Evolutionary conservation across 2,113 vertebrate genomes (phyloP), one percentile per base, ranked within the genome.

Genomic region (Tachysurus vachellii): DNA sequence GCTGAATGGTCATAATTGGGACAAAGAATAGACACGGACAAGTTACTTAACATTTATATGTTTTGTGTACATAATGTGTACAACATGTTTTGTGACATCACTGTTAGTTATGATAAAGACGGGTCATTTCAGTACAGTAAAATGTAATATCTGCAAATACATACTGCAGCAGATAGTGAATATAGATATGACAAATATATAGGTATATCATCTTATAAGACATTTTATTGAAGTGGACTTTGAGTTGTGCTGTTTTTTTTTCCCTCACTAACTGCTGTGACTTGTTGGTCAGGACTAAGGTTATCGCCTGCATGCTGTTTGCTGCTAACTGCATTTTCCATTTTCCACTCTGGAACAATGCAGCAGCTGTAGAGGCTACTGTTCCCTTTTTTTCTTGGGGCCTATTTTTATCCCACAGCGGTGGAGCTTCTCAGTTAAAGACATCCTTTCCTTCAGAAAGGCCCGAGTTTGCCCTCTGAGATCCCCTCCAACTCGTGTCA

Each of bases 271-370:
- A 66, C 47, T 10, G 56, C 57, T 26, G 66, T 1, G 21, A 17
- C 13, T 75, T 57, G 81, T 28, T 84, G 71, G 44, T 87, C 81
- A 83, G 80, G 31, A 64, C 81, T 83, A 83, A 87, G 86, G 86
- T 87, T 87, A 87, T 87, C 86, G 68, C 71, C 50, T 42, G 26
- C 59, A 57, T 23, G 73, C 73, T 87, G 86, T 87, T 87, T 83
- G 84, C 86, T 83, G 86, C 71, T 79, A 56, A 87, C 80, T 83
- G 86, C 61, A 82, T 87, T 87, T 83, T 87, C 85, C 85, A 86
- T 87, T 87, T 87, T 87, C 86, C 86, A 66, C 81, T 83, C 66
- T 77, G 82, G 71, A 87, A 87, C 86, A 87, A 87, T 87, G 73
- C 73, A 83, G 71, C 86, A 87, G 86, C 86, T 84, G 71, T 68